Base-by-base conservation (phyloP, 2,113 vertebrate genomes). In the Crotophaga sulcirostris region DNA sequence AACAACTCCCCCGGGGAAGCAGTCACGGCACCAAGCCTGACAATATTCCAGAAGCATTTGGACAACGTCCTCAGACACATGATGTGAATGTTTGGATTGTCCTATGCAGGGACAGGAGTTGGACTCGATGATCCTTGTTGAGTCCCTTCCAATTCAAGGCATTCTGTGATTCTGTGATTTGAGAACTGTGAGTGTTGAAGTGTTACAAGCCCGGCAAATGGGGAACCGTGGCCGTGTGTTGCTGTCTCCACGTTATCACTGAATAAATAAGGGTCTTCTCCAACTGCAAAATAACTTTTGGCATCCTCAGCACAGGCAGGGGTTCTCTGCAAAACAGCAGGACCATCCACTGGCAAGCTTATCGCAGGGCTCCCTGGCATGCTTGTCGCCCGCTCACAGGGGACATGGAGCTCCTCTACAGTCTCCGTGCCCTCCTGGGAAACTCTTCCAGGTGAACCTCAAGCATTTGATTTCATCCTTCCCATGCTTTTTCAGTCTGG, bases 181-280 rank as follows among this genome's bases (percentile, higher is more conserved):
- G 72, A 76, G 79, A 63, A 18, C 66, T 11, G 3, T 10, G 44
- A 36, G 49, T 1, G 5, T 49, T 16, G 49, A 58, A 63, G 49
- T 7, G 2, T 44, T 63, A 8, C 49, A n/a, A 63, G 31, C 23
- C 38, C 38, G 38, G n/a, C 47, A 29, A 54, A 69, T 0, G 1
- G 54, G 38, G 42, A 77, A 21, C 25, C 0, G 3, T 0, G 4
- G 60, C 49, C 1, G 0, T 7, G 18, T 21, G 16, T 20, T 56
- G 56, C 62, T 60, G 31, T 90, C 11, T 9, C 64, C 42, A 21
- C 36, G 59, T 58, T 81, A 45, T 69, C 1, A 6, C 74, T 3
- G 3, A 63, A 58, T 84, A 91, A 95, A 68, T 40, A 72, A 81
- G 25, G n/a, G 59, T 0, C 45, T 77, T 73, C 21, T 42, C 66